Conservation (phyloP, 2,113 vertebrate species). For the Pachypanchax playfairii region DNA sequence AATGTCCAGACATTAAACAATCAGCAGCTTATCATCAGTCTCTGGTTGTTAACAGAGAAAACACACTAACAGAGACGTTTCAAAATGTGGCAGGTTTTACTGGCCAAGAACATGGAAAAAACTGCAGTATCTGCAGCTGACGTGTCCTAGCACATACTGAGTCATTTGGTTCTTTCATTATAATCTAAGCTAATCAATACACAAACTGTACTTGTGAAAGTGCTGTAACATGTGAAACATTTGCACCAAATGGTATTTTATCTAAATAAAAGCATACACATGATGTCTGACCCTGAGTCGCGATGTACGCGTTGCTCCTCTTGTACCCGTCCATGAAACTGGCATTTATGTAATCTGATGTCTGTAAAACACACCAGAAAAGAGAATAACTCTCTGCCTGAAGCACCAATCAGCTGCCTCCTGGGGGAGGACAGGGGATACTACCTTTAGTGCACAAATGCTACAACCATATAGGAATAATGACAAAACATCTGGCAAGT, state of each 20-base stretch:
- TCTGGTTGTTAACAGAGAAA: neutral
- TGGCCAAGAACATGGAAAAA: too few species aligned
- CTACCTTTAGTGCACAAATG: neutral
- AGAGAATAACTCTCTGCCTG: neutral
- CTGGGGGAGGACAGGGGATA: slow-evolving; percentile 2
- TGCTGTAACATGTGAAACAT: neutral
- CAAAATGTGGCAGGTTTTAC: too few species aligned
- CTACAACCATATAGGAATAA: too few species aligned
- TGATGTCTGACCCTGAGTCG: slow-evolving; percentile 79
- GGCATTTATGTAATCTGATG: slow-evolving; percentile 84
- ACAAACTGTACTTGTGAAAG: neutral
- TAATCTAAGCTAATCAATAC: too few species aligned
- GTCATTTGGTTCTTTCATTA: too few species aligned
- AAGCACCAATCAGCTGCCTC: neutral
- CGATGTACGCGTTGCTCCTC: slow-evolving; percentile 79
- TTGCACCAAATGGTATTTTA: neutral
- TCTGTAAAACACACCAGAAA: slow-evolving; percentile 66
- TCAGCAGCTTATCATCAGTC: too few species aligned
- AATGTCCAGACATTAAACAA: too few species aligned
- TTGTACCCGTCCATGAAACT: slow-evolving; percentile 86
- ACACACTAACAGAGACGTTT: neutral
- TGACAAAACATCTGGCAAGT: neutral
- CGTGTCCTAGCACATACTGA: too few species aligned
- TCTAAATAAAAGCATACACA: neutral
- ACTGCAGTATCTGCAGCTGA: too few species aligned